A percentile compares a stretch with the other conserved stretches of the same genome.
phyloP scores from a whole-genome alignment of 2,888 invertebrate species.

The Druceiella hillmani region DNA sequence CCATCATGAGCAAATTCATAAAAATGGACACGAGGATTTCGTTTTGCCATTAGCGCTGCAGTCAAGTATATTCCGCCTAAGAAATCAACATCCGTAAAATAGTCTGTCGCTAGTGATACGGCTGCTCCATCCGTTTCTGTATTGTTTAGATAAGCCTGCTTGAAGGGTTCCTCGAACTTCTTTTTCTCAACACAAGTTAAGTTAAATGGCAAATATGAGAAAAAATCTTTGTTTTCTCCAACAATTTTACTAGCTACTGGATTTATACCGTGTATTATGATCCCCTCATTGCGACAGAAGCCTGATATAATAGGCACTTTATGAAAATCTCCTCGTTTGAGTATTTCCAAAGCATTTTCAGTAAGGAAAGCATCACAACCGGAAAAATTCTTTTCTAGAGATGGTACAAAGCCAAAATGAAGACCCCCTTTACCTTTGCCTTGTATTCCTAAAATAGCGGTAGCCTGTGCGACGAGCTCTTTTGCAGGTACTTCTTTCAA shows the following conservation, averaged over 20 bases:
- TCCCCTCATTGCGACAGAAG: constrained; percentile 43
- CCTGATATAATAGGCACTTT: constrained; percentile 49
- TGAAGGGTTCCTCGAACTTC: constrained; percentile 32
- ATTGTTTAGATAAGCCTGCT: constrained; percentile 42
- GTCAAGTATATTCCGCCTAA: constrained; percentile 35
- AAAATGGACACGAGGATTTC: constrained; percentile 45
- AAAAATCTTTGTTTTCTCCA: constrained; percentile 33
- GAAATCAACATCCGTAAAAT: constrained; percentile 48
- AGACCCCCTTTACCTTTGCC: constrained; percentile 34
- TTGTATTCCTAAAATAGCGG: constrained; percentile 30
- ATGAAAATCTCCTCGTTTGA: constrained; percentile 37
- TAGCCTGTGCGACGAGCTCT: constrained; percentile 33
- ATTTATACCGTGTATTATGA: constrained; percentile 31
- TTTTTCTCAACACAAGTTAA: constrained; percentile 28
- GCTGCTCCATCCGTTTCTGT: constrained; percentile 32
- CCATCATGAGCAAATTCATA: constrained; percentile 56
- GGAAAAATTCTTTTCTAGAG: constrained; percentile 34
- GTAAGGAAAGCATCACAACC: constrained; percentile 44
- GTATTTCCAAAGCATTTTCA: constrained; percentile 35
- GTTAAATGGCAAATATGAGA: constrained; percentile 34
- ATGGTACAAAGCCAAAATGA: constrained; percentile 46
- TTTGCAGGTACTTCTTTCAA: constrained; percentile 33
- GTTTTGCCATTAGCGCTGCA: constrained; percentile 33
- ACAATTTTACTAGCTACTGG: constrained; percentile 18
- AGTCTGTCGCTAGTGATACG: constrained; percentile 39